Base-by-base conservation (phyloP, 2,888 invertebrate genomes). In the Heliconius cydno region DNA sequence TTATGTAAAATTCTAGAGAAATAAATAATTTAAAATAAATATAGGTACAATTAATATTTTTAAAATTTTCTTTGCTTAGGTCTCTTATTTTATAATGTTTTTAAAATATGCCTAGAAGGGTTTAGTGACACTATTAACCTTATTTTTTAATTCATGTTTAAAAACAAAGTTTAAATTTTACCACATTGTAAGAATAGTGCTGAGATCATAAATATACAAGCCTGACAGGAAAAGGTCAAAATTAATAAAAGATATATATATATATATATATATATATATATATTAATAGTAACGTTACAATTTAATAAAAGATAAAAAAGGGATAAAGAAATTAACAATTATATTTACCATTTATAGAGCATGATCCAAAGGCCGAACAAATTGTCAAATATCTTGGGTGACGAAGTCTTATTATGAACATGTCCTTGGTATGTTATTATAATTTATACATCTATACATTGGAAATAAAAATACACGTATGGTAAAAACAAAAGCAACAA, bases 351-450 rank as follows among this genome's bases (percentile, higher is more conserved):
- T 88, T 87, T 86, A 88, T 86, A 91, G 87, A 90, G 88, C 94
- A 93, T 92, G 91, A 91, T 92, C 90, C 88, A 89, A 90, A 90
- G 89, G 88, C 87, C 88, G 90, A 86, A 89, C 90, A 89, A 91
- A 89, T 89, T 90, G 91, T 91, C 91, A 92, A 94, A 91, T 89
- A 88, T 90, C 89, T 88, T 89, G 88, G 91, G 89, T 88, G 89
- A 86, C 89, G 90, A 90, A 90, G 89, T 90, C 92, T 94, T 94
- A 90, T 86, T 91, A 92, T 92, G 93, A 89, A 93, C 94, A 95
- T 95, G 94, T 94, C 94, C 94, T 94, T 94, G 92, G 91, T 86
- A 89, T 90, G 90, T 86, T 90, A 86, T 89, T 88, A 86, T 89
- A 91, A 90, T 87, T 85, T 86, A 88, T 86, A 88, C 88, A 90